These are phyloP conservation scores for Trissolcus brochymenae DNA, from an alignment of 2,888 invertebrate species.

Conservation along the genomic window DNA sequence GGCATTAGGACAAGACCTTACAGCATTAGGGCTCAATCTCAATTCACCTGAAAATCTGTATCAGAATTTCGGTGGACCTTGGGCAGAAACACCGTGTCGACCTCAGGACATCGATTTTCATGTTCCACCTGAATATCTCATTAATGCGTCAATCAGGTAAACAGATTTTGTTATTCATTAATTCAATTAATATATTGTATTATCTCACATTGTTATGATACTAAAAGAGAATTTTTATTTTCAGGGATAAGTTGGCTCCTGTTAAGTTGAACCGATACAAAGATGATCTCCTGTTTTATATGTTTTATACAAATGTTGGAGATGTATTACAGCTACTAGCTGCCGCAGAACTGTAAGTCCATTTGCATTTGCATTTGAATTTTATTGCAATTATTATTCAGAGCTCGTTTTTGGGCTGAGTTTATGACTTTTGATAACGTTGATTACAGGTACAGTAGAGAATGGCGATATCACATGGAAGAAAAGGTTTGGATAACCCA, in stretches of 20 bases:
- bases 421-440: background rate
- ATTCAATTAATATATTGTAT: too few relatives aligned
- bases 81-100: conserved; percentile 98
- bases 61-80: conserved; percentile 99
- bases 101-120: conserved; percentile 99
- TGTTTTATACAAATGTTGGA: conserved; percentile 99
- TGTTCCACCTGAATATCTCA: conserved; percentile 98
- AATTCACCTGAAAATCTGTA: conserved; percentile 98
- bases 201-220: background rate
- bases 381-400: background rate
- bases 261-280: conserved; percentile 97
- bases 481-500: conserved; percentile 99
- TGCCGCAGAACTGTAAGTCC: conserved; percentile 94
- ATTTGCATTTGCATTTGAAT: conserved; percentile 5
- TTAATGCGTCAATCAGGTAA: conserved; percentile 93
- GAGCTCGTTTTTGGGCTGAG: background rate
- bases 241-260: conserved; percentile 93
- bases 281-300: conserved; percentile 98
- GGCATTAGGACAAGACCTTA: conserved; percentile 98
- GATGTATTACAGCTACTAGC: conserved; percentile 98
- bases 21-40: conserved; percentile 97
- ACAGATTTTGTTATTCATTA: background rate
- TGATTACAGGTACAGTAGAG: conserved; percentile 90
- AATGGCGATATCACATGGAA: conserved; percentile 99
- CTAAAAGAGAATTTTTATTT: conserved; percentile 61